Evolutionary conservation across 1,140 invertebrate species (phyloP), one percentile per base, ranked within the genome.

Genomic region (Venturia canescens): DNA sequence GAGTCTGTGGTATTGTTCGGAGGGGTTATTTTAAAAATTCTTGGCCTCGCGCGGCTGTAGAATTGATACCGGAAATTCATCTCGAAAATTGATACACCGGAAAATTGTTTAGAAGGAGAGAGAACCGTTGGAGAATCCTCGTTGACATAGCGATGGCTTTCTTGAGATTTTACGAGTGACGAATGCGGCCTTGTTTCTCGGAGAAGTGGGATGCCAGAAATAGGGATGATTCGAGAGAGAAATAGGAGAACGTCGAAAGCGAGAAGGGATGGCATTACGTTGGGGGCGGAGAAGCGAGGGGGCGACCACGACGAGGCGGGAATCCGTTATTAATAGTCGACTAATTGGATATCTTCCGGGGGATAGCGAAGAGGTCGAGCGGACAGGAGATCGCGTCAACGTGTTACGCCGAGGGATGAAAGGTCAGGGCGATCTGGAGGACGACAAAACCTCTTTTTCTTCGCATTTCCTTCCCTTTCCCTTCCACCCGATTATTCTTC

Each of bases 301-400:
- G 1, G 66, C 29, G 15, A 31, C 29, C 66, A 69, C 66, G 29
- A 26, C 74, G 81, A 78, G 82, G 82, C 83, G 81, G 70, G 85
- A 86, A 88, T 88, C 82, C 84, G 80, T 86, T 89, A 89, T 90
- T 90, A 89, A 90, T 89, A 85, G 83, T 83, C 80, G 83, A 80
- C 81, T 90, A 90, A 90, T 89, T 90, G 87, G 84, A 88, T 90
- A 85, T 84, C 85, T 86, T 75, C 57, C 53, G 34, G 44, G 9
- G 53, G 78, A 38, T 71, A 57, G 29, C 78, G 50, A 71, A 50
- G 72, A 72, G 34, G 31, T 79, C 44, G 74, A 44, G 72, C 77
- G 71, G 81, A 83, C 85, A 82, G 82, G 85, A 84, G 86, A 85
- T 83, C 31, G 80, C 78, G 50, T 79, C 76, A 82, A 80, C 80